phyloP scores from a whole-genome alignment of 2,888 invertebrate genomes.

The Cerastis rubricosa region DNA sequence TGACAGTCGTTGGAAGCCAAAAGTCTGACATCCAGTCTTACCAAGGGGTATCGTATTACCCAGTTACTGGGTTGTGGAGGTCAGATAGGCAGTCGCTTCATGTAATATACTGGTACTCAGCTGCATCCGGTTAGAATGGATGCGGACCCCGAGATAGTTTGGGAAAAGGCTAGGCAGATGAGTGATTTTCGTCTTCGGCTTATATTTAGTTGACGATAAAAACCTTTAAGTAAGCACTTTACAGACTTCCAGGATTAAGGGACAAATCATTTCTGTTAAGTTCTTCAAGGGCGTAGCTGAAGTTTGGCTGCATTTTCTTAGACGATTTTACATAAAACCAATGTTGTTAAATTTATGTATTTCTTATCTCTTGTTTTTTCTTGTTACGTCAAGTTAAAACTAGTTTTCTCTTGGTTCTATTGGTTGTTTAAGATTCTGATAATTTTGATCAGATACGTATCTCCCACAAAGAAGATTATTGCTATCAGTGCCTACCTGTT shows the following conservation, averaged over 20 bases:
- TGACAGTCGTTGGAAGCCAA: too few species aligned
- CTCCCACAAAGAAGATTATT: conserved; percentile 17
- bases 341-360: conserved; percentile 14
- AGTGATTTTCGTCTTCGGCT: conserved; percentile 2
- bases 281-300: neutral
- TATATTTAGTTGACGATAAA: conserved; percentile 13
- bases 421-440: neutral
- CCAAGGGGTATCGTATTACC: too few species aligned
- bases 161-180: too few species aligned
- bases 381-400: conserved; percentile 12
- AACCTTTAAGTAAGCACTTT: neutral
- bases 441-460: conserved; percentile 8
- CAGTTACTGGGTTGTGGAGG: too few species aligned
- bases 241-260: conserved; percentile 1
- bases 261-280: conserved; percentile 2
- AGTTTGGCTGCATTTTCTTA: neutral
- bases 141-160: too few species aligned
- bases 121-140: too few species aligned
- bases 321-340: neutral
- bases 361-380: conserved; percentile 3
- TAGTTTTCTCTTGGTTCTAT: conserved; percentile 5
- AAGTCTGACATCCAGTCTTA: too few species aligned
- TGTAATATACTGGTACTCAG: too few species aligned
- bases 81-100: too few species aligned
- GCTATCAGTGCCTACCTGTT: conserved; percentile 8